phyloP scores from a whole-genome alignment of 92 coral and sea anemone genomes.

The Bergia sp. region DNA sequence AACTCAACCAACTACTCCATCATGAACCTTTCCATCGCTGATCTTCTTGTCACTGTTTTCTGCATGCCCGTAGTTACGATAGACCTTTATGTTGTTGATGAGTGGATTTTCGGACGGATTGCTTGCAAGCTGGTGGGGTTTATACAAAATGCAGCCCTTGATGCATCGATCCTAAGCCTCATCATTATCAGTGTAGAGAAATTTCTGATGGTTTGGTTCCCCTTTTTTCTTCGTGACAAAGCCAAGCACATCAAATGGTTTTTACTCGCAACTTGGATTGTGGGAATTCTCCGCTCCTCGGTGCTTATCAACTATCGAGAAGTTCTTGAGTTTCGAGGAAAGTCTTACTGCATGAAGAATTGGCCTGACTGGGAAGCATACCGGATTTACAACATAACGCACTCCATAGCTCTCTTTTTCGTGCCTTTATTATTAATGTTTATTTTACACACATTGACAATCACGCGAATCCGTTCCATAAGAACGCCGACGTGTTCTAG shows the following conservation, averaged over 20 bases:
- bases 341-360: slow-evolving; percentile 47
- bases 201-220: slow-evolving; percentile 74
- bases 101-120: slow-evolving; percentile 64
- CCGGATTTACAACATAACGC: slow-evolving; percentile 52
- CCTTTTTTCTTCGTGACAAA: slow-evolving; percentile 74
- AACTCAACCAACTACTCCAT: slow-evolving; percentile 82
- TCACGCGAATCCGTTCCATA: slow-evolving; percentile 58
- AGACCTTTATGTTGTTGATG: slow-evolving; percentile 59
- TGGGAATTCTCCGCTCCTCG: slow-evolving; percentile 63
- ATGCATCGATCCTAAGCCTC: slow-evolving; percentile 64
- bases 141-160: slow-evolving; percentile 63
- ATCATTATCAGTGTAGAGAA: slow-evolving; percentile 75
- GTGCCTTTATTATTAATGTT: slow-evolving; percentile 67
- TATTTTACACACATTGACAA: slow-evolving; percentile 68
- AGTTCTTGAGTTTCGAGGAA: slow-evolving; percentile 19
- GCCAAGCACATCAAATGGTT: slow-evolving; percentile 70
- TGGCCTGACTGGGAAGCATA: slow-evolving; percentile 67
- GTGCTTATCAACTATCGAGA: slow-evolving; percentile 49
- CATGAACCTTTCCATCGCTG: slow-evolving; percentile 74
- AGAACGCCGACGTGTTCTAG: neutral
- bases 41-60: slow-evolving; percentile 69
- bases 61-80: slow-evolving; percentile 71
- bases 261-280: slow-evolving; percentile 64
- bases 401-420: slow-evolving; percentile 64
- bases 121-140: slow-evolving; percentile 68